Evolutionary conservation across 37 sponge, comb jelly and placozoan genomes (phyloP), one percentile per base, ranked within the genome.

Genomic region (Bolinopsis microptera): DNA sequence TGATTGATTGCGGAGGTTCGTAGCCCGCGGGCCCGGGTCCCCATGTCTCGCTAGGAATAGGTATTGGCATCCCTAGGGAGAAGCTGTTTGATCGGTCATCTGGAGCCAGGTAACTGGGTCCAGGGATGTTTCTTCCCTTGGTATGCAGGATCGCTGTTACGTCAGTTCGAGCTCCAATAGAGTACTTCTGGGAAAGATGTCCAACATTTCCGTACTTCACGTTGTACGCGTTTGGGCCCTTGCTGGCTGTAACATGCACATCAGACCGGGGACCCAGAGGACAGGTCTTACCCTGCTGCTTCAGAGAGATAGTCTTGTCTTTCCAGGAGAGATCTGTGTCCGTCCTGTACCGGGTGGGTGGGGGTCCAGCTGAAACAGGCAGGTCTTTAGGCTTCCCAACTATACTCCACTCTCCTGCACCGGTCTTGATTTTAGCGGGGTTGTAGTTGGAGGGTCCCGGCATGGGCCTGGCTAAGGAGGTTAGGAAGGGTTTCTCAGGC

Each of bases 341-440:
- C 8, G 90, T 86, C 0, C 35, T 23, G 48, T 86, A 86, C 61
- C 90, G 8, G n/a, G 48, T 41, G 0, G 90, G 90, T 27, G 90
- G 90, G 1, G 90, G 90, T 38, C 61, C 90, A 16, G 61, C 48
- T 30, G 36, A 3, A 0, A 86, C 90, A 1, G 90, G 90, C 0
- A 86, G 24, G 31, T 86, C 61, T 41, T 86, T 86, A 86, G 90
- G 90, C 30, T 86, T 86, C 27, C 90, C 90, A 40, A 86, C 90
- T 21, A 86, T 34, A 40, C 90, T 86, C 90, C 90, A 86, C 41
- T 86, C 90, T 48, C 90, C 90, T 3, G 90, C 61, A 1, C 61
- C 90, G 26, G 36, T 41, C 61, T 86, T 86, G 13, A 48, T 3
- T 40, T 38, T 40, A 0, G 2, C 1, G 16, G 61, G n/a, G 24